A percentile compares a stretch with the other conserved stretches of the same genome.
These are phyloP conservation scores for Dolichomitus sp. DNA, from an alignment of 2,888 invertebrate genomes.

Conservation along the genomic window DNA sequence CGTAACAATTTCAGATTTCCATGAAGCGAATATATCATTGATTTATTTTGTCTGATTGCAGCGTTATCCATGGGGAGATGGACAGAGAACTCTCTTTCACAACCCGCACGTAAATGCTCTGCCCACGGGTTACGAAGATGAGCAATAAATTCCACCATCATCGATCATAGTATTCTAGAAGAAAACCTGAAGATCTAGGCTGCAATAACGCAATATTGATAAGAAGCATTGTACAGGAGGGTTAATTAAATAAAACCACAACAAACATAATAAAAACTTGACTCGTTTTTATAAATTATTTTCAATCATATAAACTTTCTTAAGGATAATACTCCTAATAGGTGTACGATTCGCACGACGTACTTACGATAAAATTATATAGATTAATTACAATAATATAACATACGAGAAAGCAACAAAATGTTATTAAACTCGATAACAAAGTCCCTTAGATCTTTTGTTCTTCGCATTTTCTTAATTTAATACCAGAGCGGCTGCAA, in stretches of 20 bases:
- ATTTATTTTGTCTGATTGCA: constrained; percentile 60
- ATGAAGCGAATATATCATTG: background rate
- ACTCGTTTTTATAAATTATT: background rate
- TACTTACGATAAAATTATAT: background rate
- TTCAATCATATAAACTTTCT: background rate
- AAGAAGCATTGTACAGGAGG: constrained; percentile 17
- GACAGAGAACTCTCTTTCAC: constrained; percentile 77
- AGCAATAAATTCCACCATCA: background rate
- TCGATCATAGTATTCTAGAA: constrained; percentile 32
- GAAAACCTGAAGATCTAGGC: constrained; percentile 20
- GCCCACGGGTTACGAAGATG: constrained; percentile 70
- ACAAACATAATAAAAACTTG: background rate
- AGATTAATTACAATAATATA: background rate
- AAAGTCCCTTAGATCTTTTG: background rate
- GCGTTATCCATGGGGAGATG: constrained; percentile 82
- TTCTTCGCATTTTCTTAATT: background rate
- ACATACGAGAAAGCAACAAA: background rate
- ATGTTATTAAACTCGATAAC: background rate
- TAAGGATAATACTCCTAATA: background rate
- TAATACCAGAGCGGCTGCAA: background rate
- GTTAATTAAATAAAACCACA: constrained; percentile 3
- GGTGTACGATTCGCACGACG: background rate
- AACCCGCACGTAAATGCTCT: constrained; percentile 78
- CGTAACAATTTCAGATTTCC: too few species aligned
- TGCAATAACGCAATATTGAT: constrained; percentile 15